Conservation (phyloP, 2,797 vertebrate species). For the Calcarius lapponicus region DNA sequence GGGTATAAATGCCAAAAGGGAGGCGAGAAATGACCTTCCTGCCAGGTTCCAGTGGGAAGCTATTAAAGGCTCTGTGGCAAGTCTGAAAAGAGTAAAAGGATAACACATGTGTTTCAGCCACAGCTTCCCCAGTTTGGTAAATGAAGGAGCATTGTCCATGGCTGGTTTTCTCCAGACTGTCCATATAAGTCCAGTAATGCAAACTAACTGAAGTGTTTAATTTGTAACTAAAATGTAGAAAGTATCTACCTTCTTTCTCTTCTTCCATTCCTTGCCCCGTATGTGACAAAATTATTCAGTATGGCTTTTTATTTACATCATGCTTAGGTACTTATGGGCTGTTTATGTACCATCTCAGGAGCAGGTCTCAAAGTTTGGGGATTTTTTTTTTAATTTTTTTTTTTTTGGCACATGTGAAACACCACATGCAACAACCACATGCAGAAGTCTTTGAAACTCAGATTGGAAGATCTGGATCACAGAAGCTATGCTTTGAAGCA, state of each 20-base stretch:
- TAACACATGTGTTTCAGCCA: not conserved
- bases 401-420: constrained; percentile 14
- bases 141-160: not conserved
- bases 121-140: not conserved
- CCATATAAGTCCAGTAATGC: accelerated
- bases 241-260: not conserved
- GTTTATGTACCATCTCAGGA: not conserved
- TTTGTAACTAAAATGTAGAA: not conserved
- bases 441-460: constrained; percentile 64
- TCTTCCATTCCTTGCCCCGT: not conserved
- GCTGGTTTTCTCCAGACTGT: not conserved
- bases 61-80: constrained; percentile 36
- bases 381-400: not conserved
- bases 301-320: not conserved
- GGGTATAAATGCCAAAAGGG: constrained; percentile 4
- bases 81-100: not conserved
- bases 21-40: not conserved
- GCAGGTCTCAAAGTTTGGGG: constrained; percentile 10
- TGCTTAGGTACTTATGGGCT: not conserved
- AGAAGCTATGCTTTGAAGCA: constrained; percentile 68
- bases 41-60: constrained; percentile 25
- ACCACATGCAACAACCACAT: constrained; percentile 52
- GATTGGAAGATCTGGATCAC: constrained; percentile 48
- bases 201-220: not conserved
- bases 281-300: not conserved